Base-by-base conservation (phyloP, 2,888 invertebrate species). In the Ariolimax columbianus region DNA sequence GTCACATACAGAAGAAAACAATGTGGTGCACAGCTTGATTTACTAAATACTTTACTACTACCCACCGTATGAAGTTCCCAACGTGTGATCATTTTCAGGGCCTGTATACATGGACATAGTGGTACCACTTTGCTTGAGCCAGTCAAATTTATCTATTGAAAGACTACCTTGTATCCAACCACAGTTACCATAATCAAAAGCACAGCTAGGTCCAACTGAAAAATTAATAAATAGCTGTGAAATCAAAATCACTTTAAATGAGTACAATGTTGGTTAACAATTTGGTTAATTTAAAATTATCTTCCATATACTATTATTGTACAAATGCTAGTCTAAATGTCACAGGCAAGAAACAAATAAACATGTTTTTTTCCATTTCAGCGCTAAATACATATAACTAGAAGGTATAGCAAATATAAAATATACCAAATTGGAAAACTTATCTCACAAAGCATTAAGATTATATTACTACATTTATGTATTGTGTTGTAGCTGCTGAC, bases 31-130 rank as follows among this genome's bases (percentile, higher is more conserved):
- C 3, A 19, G 17, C 17, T 55, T 23, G 3, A 55, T 23, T 47
- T 11, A 55, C 17, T 6, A 55, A 55, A 55, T 55, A 23, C 26
- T 70, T 70, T 38, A 40, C 38, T 4, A 75, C 43, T 19, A 68
- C 79, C n/a, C 82, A 90, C 93, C 93, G 87, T 79, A 77, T 2
- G 68, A 26, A 30, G 83, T 90, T 23, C 87, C 85, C 68, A 90
- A 73, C 90, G 89, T 97, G 0, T 98, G 98, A 93, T 98, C 97
- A 95, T 98, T 98, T 91, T 96, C 14, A 91, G 94, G 94, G 43
- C 93, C 93, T 26, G 93, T 93, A 23, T 84, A 81, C 11, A 47
- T 17, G 0, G 92, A 89, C 11, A 86, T 81, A 11, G 91, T 92
- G 0, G 73, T 36, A 4, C 92, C 92, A 36, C 87, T 87, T 9